Evolutionary conservation across 1,140 invertebrate species (phyloP).

Genomic region (Philotrypesis tridentata): DNA sequence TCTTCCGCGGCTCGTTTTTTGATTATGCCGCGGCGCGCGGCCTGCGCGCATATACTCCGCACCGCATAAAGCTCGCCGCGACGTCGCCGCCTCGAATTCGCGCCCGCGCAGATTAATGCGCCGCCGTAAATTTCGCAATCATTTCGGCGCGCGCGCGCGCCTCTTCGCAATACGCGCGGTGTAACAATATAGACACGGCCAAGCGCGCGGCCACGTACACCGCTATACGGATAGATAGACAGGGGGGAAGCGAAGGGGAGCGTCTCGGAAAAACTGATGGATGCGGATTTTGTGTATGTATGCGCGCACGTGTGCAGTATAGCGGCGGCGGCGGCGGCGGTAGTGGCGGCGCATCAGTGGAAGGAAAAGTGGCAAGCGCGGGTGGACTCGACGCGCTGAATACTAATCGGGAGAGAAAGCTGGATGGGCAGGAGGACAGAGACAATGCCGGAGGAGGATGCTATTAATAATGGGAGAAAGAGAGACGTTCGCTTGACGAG

Average conservation of each 20-base stretch:
- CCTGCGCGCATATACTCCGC: no score
- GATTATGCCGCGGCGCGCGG: not conserved
- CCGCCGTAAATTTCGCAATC: not conserved
- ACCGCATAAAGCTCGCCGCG: not conserved
- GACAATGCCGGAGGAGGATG: not conserved
- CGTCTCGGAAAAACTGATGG: not conserved
- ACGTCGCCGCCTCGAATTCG: not conserved
- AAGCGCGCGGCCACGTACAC: no score
- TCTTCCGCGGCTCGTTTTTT: not conserved
- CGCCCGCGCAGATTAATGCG: not conserved
- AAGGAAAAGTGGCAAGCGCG: not conserved
- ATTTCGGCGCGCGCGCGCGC: not conserved
- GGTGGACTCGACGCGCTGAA: not conserved
- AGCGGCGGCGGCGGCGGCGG: no score
- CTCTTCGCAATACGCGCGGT: no score
- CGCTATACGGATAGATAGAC: no score
- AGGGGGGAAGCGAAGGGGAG: no score
- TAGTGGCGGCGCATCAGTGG: no score
- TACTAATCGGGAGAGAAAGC: not conserved
- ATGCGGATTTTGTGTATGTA: not conserved
- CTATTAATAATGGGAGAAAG: slow-evolving; percentile 10
- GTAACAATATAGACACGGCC: no score
- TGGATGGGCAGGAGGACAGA: not conserved
- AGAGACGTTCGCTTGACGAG: not conserved
- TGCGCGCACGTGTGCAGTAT: not conserved